These are phyloP conservation scores for Osmerus eperlanus DNA, from an alignment of 2,113 vertebrate species.

Conservation along the genomic window DNA sequence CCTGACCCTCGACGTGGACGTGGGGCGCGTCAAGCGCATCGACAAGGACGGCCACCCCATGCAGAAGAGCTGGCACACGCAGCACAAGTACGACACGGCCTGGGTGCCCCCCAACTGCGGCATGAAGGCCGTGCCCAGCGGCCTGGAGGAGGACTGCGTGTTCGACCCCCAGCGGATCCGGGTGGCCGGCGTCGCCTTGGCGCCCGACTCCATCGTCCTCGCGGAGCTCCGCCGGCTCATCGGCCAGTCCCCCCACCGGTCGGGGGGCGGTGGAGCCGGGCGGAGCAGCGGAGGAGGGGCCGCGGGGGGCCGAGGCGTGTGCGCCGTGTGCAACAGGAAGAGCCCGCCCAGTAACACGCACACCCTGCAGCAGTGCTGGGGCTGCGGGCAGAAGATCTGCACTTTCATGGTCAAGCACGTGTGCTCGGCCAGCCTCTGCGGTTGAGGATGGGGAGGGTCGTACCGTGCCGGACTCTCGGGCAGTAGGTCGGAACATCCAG, in stretches of 20 bases:
- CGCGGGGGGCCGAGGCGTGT: slow-evolving; percentile 12
- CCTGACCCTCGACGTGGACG: slow-evolving; percentile 50
- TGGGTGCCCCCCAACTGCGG: slow-evolving; percentile 67
- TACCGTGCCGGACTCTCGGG: too few relatives aligned
- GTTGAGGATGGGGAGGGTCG: background rate
- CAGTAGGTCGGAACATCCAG: too few relatives aligned
- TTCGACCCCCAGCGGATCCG: slow-evolving; percentile 62
- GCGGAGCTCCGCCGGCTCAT: slow-evolving; percentile 49
- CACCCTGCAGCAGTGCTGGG: slow-evolving; percentile 54
- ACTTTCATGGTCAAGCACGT: slow-evolving; percentile 53
- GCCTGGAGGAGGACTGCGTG: slow-evolving; percentile 69
- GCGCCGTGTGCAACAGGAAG: slow-evolving; percentile 52
- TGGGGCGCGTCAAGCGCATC: slow-evolving; percentile 63
- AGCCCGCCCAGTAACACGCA: slow-evolving; percentile 38
- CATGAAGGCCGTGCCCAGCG: slow-evolving; percentile 55
- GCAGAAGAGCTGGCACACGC: slow-evolving; percentile 49
- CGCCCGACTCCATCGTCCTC: slow-evolving; percentile 30
- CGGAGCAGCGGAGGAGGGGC: background rate
- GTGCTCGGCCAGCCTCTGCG: slow-evolving; percentile 3
- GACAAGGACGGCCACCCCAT: slow-evolving; percentile 54
- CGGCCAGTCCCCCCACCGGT: slow-evolving; percentile 6
- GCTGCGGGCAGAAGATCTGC: slow-evolving; percentile 63
- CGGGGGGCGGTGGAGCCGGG: background rate
- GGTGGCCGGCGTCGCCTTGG: slow-evolving; percentile 48
- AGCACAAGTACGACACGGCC: slow-evolving; percentile 58